These are phyloP conservation scores for Amiota mariae DNA, from an alignment of 2,888 invertebrate species.

Conservation along the genomic window DNA sequence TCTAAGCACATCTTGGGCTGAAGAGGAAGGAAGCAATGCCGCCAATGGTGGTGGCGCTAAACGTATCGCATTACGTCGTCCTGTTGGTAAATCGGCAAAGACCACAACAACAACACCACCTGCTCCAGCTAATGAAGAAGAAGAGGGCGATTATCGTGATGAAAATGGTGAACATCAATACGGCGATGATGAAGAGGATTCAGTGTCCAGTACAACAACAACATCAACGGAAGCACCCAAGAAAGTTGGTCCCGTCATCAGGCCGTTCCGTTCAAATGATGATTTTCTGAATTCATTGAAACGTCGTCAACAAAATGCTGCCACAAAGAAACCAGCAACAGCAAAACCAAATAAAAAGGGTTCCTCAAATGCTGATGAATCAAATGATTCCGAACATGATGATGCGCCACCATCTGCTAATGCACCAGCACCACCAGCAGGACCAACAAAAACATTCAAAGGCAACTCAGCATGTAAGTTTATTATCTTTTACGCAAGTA, in stretches of 20 bases:
- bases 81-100: conserved; percentile 63
- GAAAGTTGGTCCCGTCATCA: conserved; percentile 78
- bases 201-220: conserved; percentile 74
- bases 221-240: conserved; percentile 82
- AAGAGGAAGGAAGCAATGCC: conserved; percentile 48
- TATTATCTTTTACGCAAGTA: background rate
- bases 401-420: conserved; percentile 54
- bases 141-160: conserved; percentile 76
- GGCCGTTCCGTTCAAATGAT: conserved; percentile 86
- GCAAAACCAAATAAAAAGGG: conserved; percentile 55
- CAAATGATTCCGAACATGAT: conserved; percentile 58
- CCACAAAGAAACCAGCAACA: conserved; percentile 74
- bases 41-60: conserved; percentile 49
- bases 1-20: conserved; percentile 57
- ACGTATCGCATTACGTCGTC: conserved; percentile 65
- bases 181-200: conserved; percentile 72
- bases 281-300: conserved; percentile 83
- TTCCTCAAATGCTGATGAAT: conserved; percentile 48
- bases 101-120: conserved; percentile 68
- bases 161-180: conserved; percentile 70
- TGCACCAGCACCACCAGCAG: conserved; percentile 60
- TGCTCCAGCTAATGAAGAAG: conserved; percentile 65
- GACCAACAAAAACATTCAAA: conserved; percentile 63
- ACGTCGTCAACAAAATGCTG: conserved; percentile 80
- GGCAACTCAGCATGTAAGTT: conserved; percentile 68